These are phyloP conservation scores for Drosophila nr. medialis DNA, from an alignment of 2,888 invertebrate genomes.

Conservation along the genomic window DNA sequence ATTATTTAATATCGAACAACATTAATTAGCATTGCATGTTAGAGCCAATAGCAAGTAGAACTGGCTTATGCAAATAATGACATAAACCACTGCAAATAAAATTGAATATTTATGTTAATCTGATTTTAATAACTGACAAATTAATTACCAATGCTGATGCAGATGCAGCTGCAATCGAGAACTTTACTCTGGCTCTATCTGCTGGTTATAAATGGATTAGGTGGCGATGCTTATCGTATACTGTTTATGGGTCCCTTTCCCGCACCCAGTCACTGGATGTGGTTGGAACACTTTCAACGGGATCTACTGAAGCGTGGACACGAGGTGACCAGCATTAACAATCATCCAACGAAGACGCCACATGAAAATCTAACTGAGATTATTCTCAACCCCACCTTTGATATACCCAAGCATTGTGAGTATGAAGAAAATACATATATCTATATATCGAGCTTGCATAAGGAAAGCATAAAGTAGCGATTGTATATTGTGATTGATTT, in stretches of 20 bases:
- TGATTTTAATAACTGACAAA: conserved; percentile 31
- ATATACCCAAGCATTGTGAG: conserved; percentile 83
- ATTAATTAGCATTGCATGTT: conserved; percentile 19
- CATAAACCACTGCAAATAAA: conserved; percentile 40
- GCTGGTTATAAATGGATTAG: conserved; percentile 30
- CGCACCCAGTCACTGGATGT: conserved; percentile 84
- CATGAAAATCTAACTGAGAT: conserved; percentile 85
- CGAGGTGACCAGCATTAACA: conserved; percentile 83
- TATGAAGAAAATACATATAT: conserved; percentile 3
- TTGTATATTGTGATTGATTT: not conserved
- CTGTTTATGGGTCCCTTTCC: conserved; percentile 84
- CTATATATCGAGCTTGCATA: not conserved
- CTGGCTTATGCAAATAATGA: conserved; percentile 58
- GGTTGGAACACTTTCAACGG: conserved; percentile 83
- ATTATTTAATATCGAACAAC: conserved; percentile 15
- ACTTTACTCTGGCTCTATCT: conserved; percentile 44
- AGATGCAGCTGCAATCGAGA: conserved; percentile 55
- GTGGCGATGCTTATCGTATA: conserved; percentile 69
- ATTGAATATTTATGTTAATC: conserved; percentile 39
- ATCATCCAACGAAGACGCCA: conserved; percentile 82
- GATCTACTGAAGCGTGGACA: conserved; percentile 84
- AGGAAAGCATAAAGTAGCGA: not conserved
- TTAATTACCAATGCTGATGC: conserved; percentile 51
- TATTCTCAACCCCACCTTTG: conserved; percentile 81
- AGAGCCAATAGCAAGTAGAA: conserved; percentile 14